Evolutionary conservation across 2,113 vertebrate genomes (phyloP).

Genomic region (Papio anubis): DNA sequence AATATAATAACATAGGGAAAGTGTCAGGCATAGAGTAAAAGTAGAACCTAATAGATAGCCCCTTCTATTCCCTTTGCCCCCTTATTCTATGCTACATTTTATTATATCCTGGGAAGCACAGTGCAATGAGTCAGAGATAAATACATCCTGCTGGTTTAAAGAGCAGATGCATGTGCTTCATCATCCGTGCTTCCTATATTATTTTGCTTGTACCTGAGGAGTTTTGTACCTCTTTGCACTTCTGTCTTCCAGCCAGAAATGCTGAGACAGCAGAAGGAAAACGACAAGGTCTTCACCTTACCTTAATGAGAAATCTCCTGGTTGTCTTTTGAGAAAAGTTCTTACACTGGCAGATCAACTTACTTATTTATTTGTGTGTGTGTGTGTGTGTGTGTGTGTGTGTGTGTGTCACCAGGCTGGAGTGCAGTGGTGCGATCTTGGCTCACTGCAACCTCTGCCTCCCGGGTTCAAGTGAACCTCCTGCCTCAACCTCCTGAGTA

Average conservation of each 20-base stretch:
- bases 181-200: background rate
- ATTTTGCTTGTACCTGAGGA: constrained; percentile 1
- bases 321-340: background rate
- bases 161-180: background rate
- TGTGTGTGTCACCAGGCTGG: too few species aligned
- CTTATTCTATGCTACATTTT: background rate
- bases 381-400: too few species aligned
- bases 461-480: too few species aligned
- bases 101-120: background rate
- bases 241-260: constrained; percentile 36
- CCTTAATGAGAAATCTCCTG: background rate
- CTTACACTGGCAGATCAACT: background rate
- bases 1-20: background rate
- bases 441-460: too few species aligned
- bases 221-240: constrained; percentile 39
- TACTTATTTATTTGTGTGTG: too few species aligned
- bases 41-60: background rate
- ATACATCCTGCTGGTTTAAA: constrained; percentile 10
- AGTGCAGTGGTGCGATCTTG: too few species aligned
- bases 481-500: too few species aligned
- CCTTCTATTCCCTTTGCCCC: too few species aligned
- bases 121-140: background rate
- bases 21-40: background rate
- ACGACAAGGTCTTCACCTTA: background rate
- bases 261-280: constrained; percentile 49